phyloP scores from a whole-genome alignment of 2,113 vertebrate genomes.

The Chaetops frenatus region DNA sequence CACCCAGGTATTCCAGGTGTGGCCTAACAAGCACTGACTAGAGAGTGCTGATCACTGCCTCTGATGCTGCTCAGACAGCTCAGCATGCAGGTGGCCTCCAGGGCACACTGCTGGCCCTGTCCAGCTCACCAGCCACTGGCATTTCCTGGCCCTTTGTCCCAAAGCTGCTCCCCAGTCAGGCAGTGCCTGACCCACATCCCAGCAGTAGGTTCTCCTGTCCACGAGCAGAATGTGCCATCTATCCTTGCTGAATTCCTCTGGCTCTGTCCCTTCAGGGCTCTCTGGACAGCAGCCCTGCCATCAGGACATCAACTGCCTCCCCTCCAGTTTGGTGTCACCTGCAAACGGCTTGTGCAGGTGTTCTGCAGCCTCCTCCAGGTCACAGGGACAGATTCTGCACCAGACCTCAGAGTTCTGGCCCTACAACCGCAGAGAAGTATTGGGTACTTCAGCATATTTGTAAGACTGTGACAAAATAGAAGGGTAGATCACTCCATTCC shows the following conservation, averaged over 20 bases:
- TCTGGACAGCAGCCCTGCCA: not conserved
- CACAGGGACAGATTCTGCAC: not conserved
- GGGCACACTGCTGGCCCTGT: not conserved
- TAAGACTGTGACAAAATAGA: not conserved
- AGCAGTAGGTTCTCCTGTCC: not conserved
- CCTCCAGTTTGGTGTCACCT: not conserved
- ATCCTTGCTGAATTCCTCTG: not conserved
- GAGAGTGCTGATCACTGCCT: not conserved
- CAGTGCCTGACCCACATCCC: not conserved
- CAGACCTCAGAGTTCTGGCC: not conserved
- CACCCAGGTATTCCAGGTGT: accelerated
- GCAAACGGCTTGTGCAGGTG: not conserved
- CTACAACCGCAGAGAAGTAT: accelerated
- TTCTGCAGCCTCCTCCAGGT: not conserved
- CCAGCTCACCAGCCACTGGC: not conserved
- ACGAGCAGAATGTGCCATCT: not conserved
- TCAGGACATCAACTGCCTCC: not conserved
- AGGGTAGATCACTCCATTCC: not conserved
- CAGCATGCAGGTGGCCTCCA: not conserved
- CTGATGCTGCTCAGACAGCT: not conserved
- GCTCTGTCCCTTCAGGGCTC: not conserved
- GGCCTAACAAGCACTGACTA: not conserved
- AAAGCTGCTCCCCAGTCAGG: not conserved
- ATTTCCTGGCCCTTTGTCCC: not conserved
- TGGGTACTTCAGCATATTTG: too few relatives aligned